A percentile compares a stretch with the other conserved stretches of the same genome.
phyloP scores from a whole-genome alignment of 2,888 invertebrate species.

The Aradus depressus region DNA sequence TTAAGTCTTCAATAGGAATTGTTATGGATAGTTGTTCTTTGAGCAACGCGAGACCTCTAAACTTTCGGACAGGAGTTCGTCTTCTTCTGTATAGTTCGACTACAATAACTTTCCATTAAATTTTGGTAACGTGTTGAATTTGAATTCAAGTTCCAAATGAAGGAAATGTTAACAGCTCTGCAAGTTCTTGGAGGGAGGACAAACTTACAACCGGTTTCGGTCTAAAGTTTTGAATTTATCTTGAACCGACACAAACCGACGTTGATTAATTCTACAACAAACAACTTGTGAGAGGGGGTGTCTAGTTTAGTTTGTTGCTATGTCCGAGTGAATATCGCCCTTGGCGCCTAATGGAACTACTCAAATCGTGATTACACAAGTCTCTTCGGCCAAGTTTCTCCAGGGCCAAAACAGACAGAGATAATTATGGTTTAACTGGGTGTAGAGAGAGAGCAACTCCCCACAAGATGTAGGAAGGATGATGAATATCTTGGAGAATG shows the following conservation, averaged over 20 bases:
- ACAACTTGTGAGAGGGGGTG: constrained; percentile 20
- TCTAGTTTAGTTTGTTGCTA: background rate
- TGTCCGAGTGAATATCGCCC: constrained; percentile 13
- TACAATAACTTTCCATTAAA: no score
- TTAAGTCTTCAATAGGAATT: no score
- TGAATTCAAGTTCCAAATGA: no score
- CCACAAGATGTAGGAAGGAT: constrained; percentile 20
- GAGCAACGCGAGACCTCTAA: no score
- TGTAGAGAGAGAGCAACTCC: constrained; percentile 7
- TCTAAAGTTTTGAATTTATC: constrained; percentile 12
- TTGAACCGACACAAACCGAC: constrained; percentile 5
- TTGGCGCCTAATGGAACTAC: constrained; percentile 25
- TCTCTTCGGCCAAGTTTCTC: background rate
- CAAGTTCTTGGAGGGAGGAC: no score
- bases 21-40: no score
- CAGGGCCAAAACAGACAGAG: constrained; percentile 18
- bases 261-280: constrained; percentile 28
- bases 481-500: constrained; percentile 20
- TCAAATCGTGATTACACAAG: constrained; percentile 26
- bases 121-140: no score
- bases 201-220: no score
- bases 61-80: no score
- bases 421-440: constrained; percentile 27
- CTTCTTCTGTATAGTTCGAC: no score
- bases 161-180: no score